Base-by-base conservation (phyloP, 2,797 vertebrate genomes). In the Esox masquinongy region DNA sequence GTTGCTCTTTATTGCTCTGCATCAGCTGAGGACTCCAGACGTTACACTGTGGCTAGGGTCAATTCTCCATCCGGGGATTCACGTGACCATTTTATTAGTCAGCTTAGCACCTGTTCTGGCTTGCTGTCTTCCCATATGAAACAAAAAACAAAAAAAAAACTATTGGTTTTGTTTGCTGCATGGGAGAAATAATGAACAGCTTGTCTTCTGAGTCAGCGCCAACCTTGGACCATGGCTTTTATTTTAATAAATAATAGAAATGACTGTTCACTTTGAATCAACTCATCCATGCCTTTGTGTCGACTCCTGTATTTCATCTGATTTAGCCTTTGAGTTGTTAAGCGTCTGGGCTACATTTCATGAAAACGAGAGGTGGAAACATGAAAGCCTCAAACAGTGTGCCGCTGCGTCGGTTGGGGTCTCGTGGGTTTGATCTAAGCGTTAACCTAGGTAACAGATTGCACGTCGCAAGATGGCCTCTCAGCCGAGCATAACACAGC, bases 181-280 rank as follows among this genome's bases (percentile, higher is more conserved):
- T 22, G 51, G 17, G 70, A 39, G 31, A 56, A 56, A 56, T 24
- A 56, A 56, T 24, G 51, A 85, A 79, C 79, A 82, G 81, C 73
- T 78, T 79, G 69, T 83, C 56, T 68, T 81, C 43, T 76, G 74
- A 80, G 22, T 79, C 74, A 74, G 70, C 14, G 70, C 36, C 47
- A 68, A 78, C 72, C 66, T 4, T 19, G 36, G 67, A 73, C 67
- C 2, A 59, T 56, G 77, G 61, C 75, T 71, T 77, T 70, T 50
- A 0, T 31, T 31, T 31, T 31, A 31, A 43, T 9, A 8, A 80
- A 84, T 79, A 81, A 84, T 26, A 70, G 79, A 71, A 11, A 29
- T 51, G 76, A 75, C 43, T 77, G 83, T 85, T 90, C 78, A 77
- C 76, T 77, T 53, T 76, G 73, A 74, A 72, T 76, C 59, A 68